Evolutionary conservation across 1,140 invertebrate genomes (phyloP), one percentile per base, ranked within the genome.

Genomic region (Diprion similis): DNA sequence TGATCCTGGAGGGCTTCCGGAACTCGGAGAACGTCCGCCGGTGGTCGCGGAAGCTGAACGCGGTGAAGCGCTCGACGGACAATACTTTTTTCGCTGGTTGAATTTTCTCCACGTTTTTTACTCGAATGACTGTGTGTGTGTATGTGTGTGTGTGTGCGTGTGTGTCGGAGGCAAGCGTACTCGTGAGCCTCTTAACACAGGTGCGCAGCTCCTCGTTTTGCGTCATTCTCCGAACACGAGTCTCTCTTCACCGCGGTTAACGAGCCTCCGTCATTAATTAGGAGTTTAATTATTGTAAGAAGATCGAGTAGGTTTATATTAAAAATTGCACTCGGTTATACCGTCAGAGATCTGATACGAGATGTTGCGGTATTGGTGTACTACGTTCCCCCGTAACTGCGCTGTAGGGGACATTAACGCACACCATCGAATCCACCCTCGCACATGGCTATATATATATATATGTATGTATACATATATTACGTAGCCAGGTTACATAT

Each of bases 261-360:
- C 51, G 51, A 59, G 51, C 51, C n/a, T 8, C 51, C 51, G 51
- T 59, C 51, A 59, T 59, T 59, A 59, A 59, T 59, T 59, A 59
- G 51, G 51, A 59, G 11, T 17, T 59, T 59, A 8, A 59, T 59
- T 59, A 59, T 59, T 59, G n/a, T 59, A 59, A 59, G 51, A 17
- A 59, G 11, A 59, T 17, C 11, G 51, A 15, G 11, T 15, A 59
- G 11, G 51, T 59, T 59, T 59, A 59, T 59, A 59, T 59, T 59
- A 59, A 17, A 59, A 13, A 59, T 59, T 6, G 51, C 6, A 59
- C 51, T 59, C n/a, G 11, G 11, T 59, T 37, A 3, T 37, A 6
- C 51, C 6, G n/a, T 59, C 51, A 17, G 11, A 59, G 51, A 59
- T 59, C 24, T 6, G 24, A 37, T 37, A 37, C 24, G 24, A 37